Evolutionary conservation across 2,113 vertebrate genomes (phyloP).

Genomic region (Gyps fulvus): DNA sequence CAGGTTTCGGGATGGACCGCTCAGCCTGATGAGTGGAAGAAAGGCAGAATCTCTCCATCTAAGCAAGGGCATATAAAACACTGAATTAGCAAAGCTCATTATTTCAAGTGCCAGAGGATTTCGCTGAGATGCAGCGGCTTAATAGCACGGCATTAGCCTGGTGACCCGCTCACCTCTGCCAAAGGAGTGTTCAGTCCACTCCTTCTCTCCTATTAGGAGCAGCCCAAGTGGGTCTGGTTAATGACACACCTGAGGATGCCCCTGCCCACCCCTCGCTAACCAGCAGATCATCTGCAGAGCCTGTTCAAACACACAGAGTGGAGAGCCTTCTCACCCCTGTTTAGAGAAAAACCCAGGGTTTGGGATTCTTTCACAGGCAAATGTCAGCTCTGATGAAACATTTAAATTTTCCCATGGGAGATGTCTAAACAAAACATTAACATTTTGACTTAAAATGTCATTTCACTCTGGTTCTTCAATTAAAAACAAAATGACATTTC

Average conservation of each 20-base stretch:
- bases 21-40: not conserved
- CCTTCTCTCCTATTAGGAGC: rapidly evolving
- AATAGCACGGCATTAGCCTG: not conserved
- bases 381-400: constrained; percentile 30
- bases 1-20: rapidly evolving
- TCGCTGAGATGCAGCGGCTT: not conserved
- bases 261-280: not conserved
- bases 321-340: not conserved
- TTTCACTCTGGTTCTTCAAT: constrained; percentile 39
- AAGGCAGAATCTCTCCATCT: not conserved
- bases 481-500: constrained; percentile 65
- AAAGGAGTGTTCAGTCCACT: not conserved
- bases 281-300: not conserved
- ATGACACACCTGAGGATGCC: not conserved
- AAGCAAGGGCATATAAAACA: not conserved
- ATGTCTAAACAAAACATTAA: constrained; percentile 57
- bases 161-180: not conserved
- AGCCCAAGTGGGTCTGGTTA: rapidly evolving
- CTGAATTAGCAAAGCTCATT: not conserved
- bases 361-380: not conserved
- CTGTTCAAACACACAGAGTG: rapidly evolving
- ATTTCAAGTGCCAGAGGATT: not conserved
- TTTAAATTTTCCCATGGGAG: constrained; percentile 19
- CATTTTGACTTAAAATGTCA: constrained; percentile 63
- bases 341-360: rapidly evolving